Evolutionary conservation across 2,113 vertebrate species (phyloP).

Genomic region (Caracal caracal): DNA sequence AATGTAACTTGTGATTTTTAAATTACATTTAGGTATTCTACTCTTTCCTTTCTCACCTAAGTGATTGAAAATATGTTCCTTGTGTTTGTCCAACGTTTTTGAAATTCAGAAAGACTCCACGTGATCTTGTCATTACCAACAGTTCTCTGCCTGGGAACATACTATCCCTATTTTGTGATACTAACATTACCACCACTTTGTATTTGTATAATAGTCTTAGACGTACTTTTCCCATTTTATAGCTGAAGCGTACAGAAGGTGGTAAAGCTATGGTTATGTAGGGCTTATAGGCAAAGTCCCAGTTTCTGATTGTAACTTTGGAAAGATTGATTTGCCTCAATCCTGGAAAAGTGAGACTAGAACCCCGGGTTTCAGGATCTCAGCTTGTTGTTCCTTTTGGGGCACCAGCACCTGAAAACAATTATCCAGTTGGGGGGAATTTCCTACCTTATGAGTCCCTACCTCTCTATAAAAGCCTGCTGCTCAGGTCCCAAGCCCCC

Average conservation of each 20-base stretch:
- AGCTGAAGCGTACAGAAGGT: neutral
- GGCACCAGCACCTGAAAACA: neutral
- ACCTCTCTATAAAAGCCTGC: neutral
- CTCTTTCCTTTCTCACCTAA: neutral
- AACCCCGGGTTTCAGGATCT: neutral
- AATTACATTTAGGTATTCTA: conserved; percentile 19
- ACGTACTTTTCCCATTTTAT: neutral
- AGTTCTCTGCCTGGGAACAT: conserved; percentile 28
- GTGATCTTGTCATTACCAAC: conserved; percentile 31
- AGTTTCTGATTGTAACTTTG: neutral
- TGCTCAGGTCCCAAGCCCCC: neutral
- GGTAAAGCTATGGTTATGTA: neutral
- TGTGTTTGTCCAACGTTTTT: conserved; percentile 4
- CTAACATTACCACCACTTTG: neutral
- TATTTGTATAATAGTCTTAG: conserved; percentile 17
- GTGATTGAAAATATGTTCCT: neutral
- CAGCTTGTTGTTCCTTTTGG: neutral
- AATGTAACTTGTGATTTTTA: conserved; percentile 1
- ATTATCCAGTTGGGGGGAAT: neutral
- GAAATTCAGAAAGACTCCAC: neutral
- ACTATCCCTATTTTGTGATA: conserved; percentile 32
- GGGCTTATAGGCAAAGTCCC: neutral
- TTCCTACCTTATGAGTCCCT: neutral
- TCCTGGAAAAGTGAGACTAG: neutral
- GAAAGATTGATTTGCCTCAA: neutral